phyloP scores from a whole-genome alignment of 2,888 invertebrate genomes.

The Teleogryllus oceanicus region DNA sequence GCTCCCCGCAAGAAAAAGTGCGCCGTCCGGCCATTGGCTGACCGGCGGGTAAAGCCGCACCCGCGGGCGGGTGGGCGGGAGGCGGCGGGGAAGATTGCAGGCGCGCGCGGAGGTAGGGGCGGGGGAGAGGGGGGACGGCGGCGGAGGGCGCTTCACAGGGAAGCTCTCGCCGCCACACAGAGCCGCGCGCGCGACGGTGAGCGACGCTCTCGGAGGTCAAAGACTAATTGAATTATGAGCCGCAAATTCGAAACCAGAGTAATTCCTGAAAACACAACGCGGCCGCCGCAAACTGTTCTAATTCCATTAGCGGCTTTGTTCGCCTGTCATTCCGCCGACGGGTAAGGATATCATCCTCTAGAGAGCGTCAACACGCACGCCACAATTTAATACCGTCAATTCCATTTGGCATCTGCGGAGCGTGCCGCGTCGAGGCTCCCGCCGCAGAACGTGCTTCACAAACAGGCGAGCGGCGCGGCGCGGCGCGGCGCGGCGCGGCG shows the following conservation, averaged over 20 bases:
- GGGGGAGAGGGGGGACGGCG: not conserved
- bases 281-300: slow-evolving; percentile 18
- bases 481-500: too few species aligned
- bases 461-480: not conserved
- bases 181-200: not conserved
- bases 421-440: too few species aligned
- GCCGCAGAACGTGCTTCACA: not conserved
- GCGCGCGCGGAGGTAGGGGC: not conserved
- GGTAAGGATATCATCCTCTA: slow-evolving; percentile 8
- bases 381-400: slow-evolving; percentile 18
- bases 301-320: slow-evolving; percentile 18
- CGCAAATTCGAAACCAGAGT: slow-evolving; percentile 18
- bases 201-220: not conserved
- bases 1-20: slow-evolving; percentile 6
- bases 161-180: too few species aligned
- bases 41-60: too few species aligned
- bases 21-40: not conserved
- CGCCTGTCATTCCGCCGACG: slow-evolving; percentile 6
- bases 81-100: not conserved
- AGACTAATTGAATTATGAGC: slow-evolving; percentile 9
- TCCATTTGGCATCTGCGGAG: slow-evolving; percentile 5
- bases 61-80: not conserved
- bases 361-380: slow-evolving; percentile 5
- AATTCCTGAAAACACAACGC: not conserved
- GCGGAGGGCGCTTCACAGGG: not conserved